Evolutionary conservation across 2,888 invertebrate species (phyloP), one percentile per base, ranked within the genome.

Genomic region (Acronicta psi): DNA sequence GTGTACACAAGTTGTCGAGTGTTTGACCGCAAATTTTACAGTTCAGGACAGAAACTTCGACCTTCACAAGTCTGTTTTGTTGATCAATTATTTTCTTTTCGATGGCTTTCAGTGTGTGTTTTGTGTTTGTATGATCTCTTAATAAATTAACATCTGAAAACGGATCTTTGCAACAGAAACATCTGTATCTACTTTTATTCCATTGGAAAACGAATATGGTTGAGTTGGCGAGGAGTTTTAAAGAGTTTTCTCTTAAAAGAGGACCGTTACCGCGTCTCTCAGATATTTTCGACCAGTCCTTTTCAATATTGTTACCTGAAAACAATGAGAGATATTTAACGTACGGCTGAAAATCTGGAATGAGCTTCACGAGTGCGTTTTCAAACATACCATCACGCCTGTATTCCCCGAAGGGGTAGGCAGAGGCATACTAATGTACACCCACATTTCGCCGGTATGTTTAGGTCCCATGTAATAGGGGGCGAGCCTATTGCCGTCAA

Each of bases 151-250:
- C 82, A 42, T 91, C 87, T 0, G 85, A 79, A 52, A 90, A 93
- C 0, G 91, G 88, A 58, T 88, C 82, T n/a, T 86, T 88, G 66
- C 93, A 94, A 52, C 89, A 88, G 49, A 91, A 92, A 41, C 93
- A 93, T 3, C 87, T 64, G 52, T 91, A 94, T 5, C 88, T 66
- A 38, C 93, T 92, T 29, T 88, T 90, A 60, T 92, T 86, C 90
- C 90, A 93, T 64, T 92, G 92, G 38, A 94, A 94, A 0, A 90
- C 86, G 50, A 90, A 87, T 25, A 90, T 77, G 0, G 89, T 91
- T 0, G 92, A 92, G 57, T 91, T 86, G 0, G 80, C 82, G 0
- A 94, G 76, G 0, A 94, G 96, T 84, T 97, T 97, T 1, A 93
- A 54, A 0, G 93, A 89, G 62, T 90, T 91, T 16, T 89, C 85